phyloP scores from a whole-genome alignment of 2,113 vertebrate genomes.

The Sterrhoptilus dennistouni region DNA sequence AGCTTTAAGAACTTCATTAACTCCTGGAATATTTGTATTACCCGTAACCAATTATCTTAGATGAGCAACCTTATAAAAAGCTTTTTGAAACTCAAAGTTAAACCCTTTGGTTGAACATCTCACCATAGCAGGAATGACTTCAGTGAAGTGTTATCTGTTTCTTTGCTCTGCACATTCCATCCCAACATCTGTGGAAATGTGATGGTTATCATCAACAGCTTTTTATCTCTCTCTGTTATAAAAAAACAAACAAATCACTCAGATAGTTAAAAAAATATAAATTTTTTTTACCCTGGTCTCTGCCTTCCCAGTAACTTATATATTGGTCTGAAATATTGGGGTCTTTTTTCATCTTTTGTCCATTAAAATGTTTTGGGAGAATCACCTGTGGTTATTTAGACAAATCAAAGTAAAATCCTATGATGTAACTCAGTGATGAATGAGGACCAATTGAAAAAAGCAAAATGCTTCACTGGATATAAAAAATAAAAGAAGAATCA shows the following conservation, averaged over 20 bases:
- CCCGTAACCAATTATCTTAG: background rate
- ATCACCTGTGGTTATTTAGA: background rate
- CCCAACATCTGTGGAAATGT: background rate
- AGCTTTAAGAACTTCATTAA: background rate
- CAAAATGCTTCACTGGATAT: background rate
- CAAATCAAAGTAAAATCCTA: background rate
- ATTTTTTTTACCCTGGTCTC: background rate
- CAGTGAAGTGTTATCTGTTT: background rate
- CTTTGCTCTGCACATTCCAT: background rate
- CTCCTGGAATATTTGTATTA: background rate
- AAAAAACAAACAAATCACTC: background rate
- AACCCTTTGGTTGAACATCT: background rate
- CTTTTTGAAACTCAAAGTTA: constrained; percentile 8
- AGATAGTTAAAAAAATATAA: background rate
- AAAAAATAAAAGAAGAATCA: background rate
- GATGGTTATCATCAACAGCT: background rate
- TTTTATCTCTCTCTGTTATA: background rate
- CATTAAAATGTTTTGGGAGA: background rate
- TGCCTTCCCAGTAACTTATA: background rate
- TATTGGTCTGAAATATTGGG: background rate
- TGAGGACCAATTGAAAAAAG: background rate
- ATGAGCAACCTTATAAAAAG: background rate
- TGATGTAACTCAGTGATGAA: background rate
- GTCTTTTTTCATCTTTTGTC: background rate
- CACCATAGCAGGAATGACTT: background rate